Evolutionary conservation across 2,797 vertebrate species (phyloP).

Genomic region (Leptoclinus maculatus): DNA sequence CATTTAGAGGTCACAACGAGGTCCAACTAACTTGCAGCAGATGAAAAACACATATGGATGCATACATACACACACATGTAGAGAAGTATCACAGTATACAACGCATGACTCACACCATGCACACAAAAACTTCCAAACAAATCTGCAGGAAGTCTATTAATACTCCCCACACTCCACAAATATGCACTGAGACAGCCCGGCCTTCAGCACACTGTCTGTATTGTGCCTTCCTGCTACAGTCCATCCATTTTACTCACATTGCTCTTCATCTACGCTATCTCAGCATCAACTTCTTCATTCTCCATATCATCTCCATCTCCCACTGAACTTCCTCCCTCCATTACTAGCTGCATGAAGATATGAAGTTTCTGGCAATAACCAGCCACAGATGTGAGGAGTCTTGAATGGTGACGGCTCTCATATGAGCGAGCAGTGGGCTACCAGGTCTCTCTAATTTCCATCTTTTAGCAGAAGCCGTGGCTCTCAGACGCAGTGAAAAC

Average conservation of each 20-base stretch:
- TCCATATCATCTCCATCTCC: constrained; percentile 68
- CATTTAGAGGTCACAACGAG: constrained; percentile 44
- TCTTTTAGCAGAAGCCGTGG: constrained; percentile 46
- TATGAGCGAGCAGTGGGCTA: constrained; percentile 55
- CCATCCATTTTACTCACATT: constrained; percentile 26
- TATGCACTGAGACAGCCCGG: constrained; percentile 38
- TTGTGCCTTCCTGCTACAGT: constrained; percentile 37
- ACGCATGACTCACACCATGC: constrained; percentile 27
- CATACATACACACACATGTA: neutral
- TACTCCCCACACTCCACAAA: constrained; percentile 58
- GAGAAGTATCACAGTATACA: constrained; percentile 16
- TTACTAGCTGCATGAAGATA: constrained; percentile 66
- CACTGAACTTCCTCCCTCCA: constrained; percentile 56
- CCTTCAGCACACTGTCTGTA: constrained; percentile 5
- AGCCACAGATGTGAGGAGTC: constrained; percentile 71
- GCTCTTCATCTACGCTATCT: constrained; percentile 36
- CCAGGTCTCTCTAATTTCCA: constrained; percentile 65
- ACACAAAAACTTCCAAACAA: constrained; percentile 60
- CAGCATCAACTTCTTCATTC: constrained; percentile 47
- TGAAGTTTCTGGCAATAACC: constrained; percentile 68
- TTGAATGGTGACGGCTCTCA: constrained; percentile 55
- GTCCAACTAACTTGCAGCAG: constrained; percentile 72
- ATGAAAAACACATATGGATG: constrained; percentile 55
- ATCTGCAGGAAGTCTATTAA: constrained; percentile 78
- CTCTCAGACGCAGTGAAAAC: constrained; percentile 56